Percentiles rank a stretch among this genome's conserved stretches.
These are phyloP conservation scores for Seriola quinqueradiata DNA, from an alignment of 2,113 vertebrate species.

Conservation along the genomic window DNA sequence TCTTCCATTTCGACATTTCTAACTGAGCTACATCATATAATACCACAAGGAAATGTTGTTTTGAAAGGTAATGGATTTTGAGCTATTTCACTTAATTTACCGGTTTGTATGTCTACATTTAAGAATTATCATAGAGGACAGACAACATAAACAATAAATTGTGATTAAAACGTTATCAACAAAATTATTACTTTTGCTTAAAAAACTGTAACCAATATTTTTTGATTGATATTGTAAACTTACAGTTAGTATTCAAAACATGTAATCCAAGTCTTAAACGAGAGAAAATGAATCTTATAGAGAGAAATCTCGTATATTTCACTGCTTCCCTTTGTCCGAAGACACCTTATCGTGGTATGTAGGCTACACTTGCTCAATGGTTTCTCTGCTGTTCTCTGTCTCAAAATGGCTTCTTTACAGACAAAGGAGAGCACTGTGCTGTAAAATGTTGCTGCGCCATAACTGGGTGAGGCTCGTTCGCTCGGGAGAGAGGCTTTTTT, in stretches of 20 bases:
- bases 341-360: conserved; percentile 54
- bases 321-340: conserved; percentile 74
- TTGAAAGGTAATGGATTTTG: conserved; percentile 81
- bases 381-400: conserved; percentile 79
- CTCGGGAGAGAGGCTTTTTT: conserved; percentile 20
- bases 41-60: conserved; percentile 70
- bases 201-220: conserved; percentile 33
- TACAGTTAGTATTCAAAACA: conserved; percentile 81
- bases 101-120: conserved; percentile 25
- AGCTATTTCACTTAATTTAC: conserved; percentile 59
- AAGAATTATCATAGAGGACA: conserved; percentile 38
- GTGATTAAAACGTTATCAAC: conserved; percentile 37
- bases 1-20: conserved; percentile 79
- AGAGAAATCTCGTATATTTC: conserved; percentile 73
- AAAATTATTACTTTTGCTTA: conserved; percentile 38
- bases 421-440: conserved; percentile 81
- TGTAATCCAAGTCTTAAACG: conserved; percentile 78
- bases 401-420: conserved; percentile 88
- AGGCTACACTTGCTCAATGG: conserved; percentile 73
- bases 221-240: conserved; percentile 73
- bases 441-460: conserved; percentile 83
- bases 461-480: conserved; percentile 80
- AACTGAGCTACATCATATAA: conserved; percentile 54
- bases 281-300: conserved; percentile 52
- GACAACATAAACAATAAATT: conserved; percentile 18